Conservation (phyloP, 2,888 invertebrate species). For the Pachliopta kotzebuea region DNA sequence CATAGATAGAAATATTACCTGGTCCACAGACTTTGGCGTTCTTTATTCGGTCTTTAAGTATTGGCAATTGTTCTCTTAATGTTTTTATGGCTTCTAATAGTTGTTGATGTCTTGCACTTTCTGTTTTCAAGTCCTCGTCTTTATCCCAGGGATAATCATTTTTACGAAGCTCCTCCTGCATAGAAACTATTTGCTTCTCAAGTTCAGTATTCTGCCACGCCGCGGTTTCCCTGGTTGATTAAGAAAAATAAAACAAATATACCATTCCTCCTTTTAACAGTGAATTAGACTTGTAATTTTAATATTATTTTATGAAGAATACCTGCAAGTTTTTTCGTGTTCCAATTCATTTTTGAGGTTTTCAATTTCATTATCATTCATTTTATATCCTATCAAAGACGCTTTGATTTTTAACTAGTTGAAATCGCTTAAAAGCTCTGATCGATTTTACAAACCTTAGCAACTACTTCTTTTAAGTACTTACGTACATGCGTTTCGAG, state of each 20-base stretch:
- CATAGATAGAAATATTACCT: constrained; percentile 44
- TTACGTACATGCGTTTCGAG: not conserved
- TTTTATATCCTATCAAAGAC: constrained; percentile 32
- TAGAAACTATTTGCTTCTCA: constrained; percentile 66
- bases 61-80: constrained; percentile 60
- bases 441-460: constrained; percentile 39
- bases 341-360: constrained; percentile 69
- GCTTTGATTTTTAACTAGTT: not conserved
- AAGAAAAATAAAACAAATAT: not conserved
- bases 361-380: constrained; percentile 73
- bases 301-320: not conserved
- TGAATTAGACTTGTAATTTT: not conserved
- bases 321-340: constrained; percentile 73
- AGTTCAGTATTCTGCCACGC: constrained; percentile 73
- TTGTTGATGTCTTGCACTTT: constrained; percentile 61
- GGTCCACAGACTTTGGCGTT: constrained; percentile 72
- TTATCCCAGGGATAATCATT: constrained; percentile 65
- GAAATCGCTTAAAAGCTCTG: constrained; percentile 14
- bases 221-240: constrained; percentile 59
- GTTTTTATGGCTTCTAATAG: constrained; percentile 64
- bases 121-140: constrained; percentile 64
- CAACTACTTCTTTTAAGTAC: constrained; percentile 28
- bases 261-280: not conserved
- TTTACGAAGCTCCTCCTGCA: constrained; percentile 70
- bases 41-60: constrained; percentile 67